Base-by-base conservation (phyloP, 53 echinoderm and acorn worm genomes). In the Apostichopus leukothele region DNA sequence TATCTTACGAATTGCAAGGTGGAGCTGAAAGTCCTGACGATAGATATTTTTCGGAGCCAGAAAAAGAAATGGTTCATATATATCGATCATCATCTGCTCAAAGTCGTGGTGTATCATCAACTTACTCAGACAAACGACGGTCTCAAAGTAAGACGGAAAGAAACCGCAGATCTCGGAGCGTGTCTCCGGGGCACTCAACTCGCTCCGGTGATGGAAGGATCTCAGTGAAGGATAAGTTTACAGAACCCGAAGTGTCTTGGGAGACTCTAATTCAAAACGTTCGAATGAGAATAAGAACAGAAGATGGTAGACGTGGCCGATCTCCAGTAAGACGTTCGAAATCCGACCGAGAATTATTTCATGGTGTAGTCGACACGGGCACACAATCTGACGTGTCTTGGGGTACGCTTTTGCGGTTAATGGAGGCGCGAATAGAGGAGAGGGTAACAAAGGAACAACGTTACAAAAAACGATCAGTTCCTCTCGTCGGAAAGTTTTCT, bases 401-500 rank as follows among this genome's bases (percentile, higher is more conserved):
- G 88, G 75, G 54, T 16, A 87, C 74, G 8, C 53, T 87, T 5
- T 52, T 87, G n/a, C 52, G 74, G 18, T 53, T 75, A 22, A 75
- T 73, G 74, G 88, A 87, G 57, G 52, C 88, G 3, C 74, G 55
- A 9, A 57, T 87, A 0, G 88, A 87, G 52, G 88, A 87, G 52
- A 74, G 54, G 53, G 7, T 87, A 51, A 75, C 21, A 6, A 75
- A n/a, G 6, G 75, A 75, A 54, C 74, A 26, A 3, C 53, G 20
- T 52, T 87, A 73, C 55, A 75, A 51, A 75, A 71, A 86, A 74
- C 51, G 73, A 51, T 51, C 73, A 19, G 86, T 52, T n/a, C 86
- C 86, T 39, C 51, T 86, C 6, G 55, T 87, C 20, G 88, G 88
- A 75, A 87, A 74, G 39, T 74, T 87, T 74, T 75, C 88, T 5